Base-by-base conservation (phyloP, 2,113 vertebrate genomes). In the Gracilinanus agilis region DNA sequence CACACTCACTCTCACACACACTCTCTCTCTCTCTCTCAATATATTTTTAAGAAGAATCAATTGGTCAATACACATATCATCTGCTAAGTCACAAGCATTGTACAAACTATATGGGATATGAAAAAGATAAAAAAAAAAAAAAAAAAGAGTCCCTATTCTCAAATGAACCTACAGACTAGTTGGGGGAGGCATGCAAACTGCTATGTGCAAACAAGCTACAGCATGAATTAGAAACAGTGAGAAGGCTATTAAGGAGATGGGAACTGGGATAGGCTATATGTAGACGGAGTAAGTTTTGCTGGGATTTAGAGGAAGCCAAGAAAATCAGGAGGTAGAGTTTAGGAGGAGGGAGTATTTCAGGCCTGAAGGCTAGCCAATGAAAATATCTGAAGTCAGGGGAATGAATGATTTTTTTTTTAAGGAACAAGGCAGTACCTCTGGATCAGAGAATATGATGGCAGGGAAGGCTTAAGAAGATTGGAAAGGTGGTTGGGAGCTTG, bases 61-160 rank as follows among this genome's bases (percentile, higher is more conserved):
- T 49, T n/a, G n/a, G 53, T 90, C 93, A 27, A 93, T 34, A 44
- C 12, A 91, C 67, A 54, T 94, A 44, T 49, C 10, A 89, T 12
- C 56, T n/a, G 44, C n/a, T 53, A 53, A 21, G 55, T 40, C 44
- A 11, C 83, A 9, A 90, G 27, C 24, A 55, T 21, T 94, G 3
- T 49, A 89, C 61, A 40, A 24, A 58, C 10, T 90, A 19, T 89
- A 25, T 44, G 34, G 27, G 10, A 95, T 23, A 40, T 40, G 67
- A 83, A 40, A 19, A 75, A n/a, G 40, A 53, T 56, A 89, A 21
- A 91, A 93, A 95, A 96, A 49, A n/a, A n/a, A n/a, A n/a, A n/a
- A n/a, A n/a, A n/a, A n/a, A 1, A 93, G 21, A 89, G 89, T 95
- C 27, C 29, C 61, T 29, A 44, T 2, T 49, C 56, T 89, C 61